A percentile compares a stretch with the other conserved stretches of the same genome.
Conservation (phyloP, 1,140 invertebrate genomes). For the Aphaenogaster ashmeadi region DNA sequence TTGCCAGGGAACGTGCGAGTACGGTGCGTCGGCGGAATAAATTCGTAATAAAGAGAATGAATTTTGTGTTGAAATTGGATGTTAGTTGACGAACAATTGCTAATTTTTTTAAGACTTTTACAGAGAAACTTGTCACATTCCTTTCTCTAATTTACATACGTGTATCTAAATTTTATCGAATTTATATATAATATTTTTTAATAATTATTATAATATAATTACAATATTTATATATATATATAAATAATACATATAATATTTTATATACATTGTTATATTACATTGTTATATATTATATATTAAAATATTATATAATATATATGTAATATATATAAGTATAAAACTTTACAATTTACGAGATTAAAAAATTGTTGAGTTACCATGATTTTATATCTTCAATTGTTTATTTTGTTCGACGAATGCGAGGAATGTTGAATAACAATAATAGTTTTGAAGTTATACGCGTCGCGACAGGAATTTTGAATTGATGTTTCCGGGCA, state of each 20-base stretch:
- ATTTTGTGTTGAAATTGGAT: background rate
- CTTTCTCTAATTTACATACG: background rate
- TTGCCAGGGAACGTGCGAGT: background rate
- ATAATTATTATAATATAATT: too few relatives aligned
- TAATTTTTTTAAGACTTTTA: background rate
- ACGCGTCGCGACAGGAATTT: background rate
- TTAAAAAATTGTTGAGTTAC: background rate
- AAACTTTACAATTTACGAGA: background rate
- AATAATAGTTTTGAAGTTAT: background rate
- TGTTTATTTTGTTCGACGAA: background rate
- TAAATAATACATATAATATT: too few relatives aligned
- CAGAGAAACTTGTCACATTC: background rate
- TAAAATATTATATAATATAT: background rate
- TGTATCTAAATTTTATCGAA: background rate
- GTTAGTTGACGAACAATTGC: background rate
- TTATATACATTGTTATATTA: too few relatives aligned
- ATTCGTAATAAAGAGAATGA: background rate
- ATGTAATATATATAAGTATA: background rate
- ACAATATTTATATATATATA: too few relatives aligned
- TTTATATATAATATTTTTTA: background rate
- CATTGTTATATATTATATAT: too few relatives aligned
- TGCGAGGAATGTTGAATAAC: background rate
- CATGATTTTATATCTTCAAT: background rate
- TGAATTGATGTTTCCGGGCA: background rate
- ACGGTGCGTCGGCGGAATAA: background rate